Conservation (phyloP, 2,797 vertebrate species). For the Labeo calbasu region DNA sequence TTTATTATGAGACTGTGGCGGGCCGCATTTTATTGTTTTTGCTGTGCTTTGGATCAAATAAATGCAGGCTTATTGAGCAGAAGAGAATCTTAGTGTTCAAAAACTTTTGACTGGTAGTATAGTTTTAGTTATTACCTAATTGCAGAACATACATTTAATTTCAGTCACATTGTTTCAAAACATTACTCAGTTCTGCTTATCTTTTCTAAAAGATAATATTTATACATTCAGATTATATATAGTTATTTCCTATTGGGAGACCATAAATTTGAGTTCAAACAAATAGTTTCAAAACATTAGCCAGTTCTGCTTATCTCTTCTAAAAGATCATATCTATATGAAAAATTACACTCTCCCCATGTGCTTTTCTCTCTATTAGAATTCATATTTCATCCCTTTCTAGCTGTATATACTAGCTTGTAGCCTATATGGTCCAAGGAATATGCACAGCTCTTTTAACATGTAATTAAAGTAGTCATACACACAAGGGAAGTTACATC, state of each 20-base stretch:
- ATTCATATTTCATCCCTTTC: neutral
- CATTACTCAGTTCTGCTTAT: neutral
- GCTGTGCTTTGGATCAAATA: no score
- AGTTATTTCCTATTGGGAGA: neutral
- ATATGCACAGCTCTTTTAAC: slow-evolving; percentile 12
- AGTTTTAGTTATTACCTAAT: neutral
- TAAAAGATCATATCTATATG: neutral
- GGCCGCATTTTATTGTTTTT: no score
- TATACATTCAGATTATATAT: neutral
- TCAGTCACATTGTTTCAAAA: neutral
- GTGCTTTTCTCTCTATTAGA: neutral
- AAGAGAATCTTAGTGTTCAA: no score
- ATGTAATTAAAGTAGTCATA: slow-evolving; percentile 37
- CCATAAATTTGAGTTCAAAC: neutral
- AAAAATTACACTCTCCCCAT: neutral
- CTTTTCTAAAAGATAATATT: neutral
- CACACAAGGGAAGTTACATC: slow-evolving; percentile 35
- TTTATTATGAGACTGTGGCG: no score
- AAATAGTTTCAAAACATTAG: slow-evolving; percentile 9
- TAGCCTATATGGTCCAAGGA: neutral
- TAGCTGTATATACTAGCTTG: neutral
- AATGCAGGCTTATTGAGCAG: no score
- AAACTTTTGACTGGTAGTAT: no score
- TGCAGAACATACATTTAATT: neutral
- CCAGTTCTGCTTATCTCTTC: neutral